Conservation (phyloP, 2,113 vertebrate species). For the Rhadina sibilatrix region DNA sequence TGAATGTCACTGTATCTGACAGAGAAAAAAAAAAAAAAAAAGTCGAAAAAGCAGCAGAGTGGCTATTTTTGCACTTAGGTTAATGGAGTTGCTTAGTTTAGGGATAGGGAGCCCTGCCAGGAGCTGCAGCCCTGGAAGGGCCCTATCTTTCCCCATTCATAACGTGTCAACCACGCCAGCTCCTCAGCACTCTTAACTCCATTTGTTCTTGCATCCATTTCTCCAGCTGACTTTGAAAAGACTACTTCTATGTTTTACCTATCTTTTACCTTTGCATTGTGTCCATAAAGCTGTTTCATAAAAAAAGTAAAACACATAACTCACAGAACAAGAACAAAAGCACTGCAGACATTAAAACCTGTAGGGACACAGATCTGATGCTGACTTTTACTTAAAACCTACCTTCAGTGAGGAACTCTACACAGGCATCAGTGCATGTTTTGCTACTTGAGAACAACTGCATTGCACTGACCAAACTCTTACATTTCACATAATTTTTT, state of each 20-base stretch:
- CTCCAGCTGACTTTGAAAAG: not conserved
- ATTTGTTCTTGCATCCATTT: not conserved
- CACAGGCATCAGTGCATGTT: not conserved
- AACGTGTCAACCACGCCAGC: accelerated
- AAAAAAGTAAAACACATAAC: not conserved
- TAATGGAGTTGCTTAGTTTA: not conserved
- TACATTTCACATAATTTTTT: not conserved
- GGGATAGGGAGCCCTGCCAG: not conserved
- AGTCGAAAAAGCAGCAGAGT: not conserved
- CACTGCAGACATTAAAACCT: not conserved
- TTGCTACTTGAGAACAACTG: not conserved
- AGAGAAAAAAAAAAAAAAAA: not conserved
- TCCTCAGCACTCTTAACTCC: not conserved
- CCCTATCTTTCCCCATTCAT: not conserved
- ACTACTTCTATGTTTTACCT: not conserved
- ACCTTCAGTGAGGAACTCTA: not conserved
- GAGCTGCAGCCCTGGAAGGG: not conserved
- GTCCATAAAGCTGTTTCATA: not conserved
- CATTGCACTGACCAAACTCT: not conserved
- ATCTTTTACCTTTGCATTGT: not conserved
- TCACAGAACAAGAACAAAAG: not conserved
- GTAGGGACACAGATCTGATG: not conserved
- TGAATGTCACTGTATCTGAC: not conserved
- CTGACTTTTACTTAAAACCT: not conserved
- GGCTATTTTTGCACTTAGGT: not conserved